phyloP scores from a whole-genome alignment of 2,113 vertebrate genomes.

The Dolichotis patagonum region DNA sequence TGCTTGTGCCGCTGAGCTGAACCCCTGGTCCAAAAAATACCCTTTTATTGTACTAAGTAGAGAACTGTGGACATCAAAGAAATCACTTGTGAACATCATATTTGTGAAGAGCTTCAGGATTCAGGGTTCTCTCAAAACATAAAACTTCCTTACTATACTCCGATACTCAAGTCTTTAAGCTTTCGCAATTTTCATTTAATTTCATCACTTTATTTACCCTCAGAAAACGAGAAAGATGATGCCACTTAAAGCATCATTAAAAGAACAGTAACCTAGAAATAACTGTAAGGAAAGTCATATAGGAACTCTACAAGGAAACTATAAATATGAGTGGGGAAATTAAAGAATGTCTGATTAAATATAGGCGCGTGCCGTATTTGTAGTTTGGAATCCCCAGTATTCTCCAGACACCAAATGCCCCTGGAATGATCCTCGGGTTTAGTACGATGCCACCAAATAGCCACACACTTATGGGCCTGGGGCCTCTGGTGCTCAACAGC shows the following conservation, averaged over 20 bases:
- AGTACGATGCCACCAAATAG: background rate
- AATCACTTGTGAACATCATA: no score
- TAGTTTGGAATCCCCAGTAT: background rate
- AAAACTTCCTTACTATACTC: background rate
- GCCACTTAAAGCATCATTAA: background rate
- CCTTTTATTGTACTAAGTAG: background rate
- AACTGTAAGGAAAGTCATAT: background rate
- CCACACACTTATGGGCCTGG: background rate
- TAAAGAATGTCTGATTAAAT: background rate
- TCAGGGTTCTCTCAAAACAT: background rate
- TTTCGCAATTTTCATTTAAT: background rate
- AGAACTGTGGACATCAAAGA: background rate
- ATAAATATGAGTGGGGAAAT: background rate
- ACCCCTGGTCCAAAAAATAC: no score
- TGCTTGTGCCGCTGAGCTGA: no score
- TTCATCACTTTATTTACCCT: background rate
- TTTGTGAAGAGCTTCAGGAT: no score
- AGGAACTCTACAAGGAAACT: background rate
- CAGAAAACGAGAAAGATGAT: background rate
- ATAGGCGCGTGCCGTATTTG: background rate
- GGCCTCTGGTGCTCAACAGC: background rate
- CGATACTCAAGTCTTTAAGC: background rate
- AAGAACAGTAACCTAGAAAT: background rate
- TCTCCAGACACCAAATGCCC: background rate
- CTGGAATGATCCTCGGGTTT: background rate